phyloP scores from a whole-genome alignment of 2,113 vertebrate species.

The Dolichallabes microphthalmus region DNA sequence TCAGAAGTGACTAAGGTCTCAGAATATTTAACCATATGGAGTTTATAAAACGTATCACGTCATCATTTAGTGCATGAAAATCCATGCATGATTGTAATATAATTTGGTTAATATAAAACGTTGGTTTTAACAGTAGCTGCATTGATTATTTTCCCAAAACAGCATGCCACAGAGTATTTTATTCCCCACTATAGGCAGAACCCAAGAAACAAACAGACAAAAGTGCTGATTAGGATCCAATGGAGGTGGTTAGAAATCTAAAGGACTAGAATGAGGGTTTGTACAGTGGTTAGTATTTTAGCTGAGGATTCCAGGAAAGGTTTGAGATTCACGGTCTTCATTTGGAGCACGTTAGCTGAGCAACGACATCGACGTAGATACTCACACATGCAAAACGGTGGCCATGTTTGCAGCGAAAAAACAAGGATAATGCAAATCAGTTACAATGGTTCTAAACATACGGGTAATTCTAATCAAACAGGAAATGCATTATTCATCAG shows the following conservation, averaged over 20 bases:
- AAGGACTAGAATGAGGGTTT: not conserved
- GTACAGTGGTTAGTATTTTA: not conserved
- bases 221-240: not conserved
- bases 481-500: not conserved
- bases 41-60: too few relatives aligned
- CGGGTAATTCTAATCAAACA: not conserved
- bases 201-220: not conserved
- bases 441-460: slow-evolving; percentile 72
- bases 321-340: not conserved
- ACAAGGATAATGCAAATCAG: slow-evolving; percentile 89
- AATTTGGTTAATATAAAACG: not conserved
- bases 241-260: not conserved
- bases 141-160: not conserved
- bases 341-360: slow-evolving; percentile 24
- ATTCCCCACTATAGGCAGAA: not conserved
- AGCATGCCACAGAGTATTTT: not conserved
- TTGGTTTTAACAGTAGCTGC: not conserved
- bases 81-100: not conserved
- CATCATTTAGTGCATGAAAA: not conserved
- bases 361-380: slow-evolving; percentile 61
- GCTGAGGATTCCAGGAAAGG: not conserved
- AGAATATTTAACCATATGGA: not conserved
- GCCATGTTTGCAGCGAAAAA: slow-evolving; percentile 82
- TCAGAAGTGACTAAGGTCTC: not conserved
- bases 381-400: slow-evolving; percentile 84